Base-by-base conservation (phyloP, 2,797 vertebrate species). In the Dallia pectoralis region DNA sequence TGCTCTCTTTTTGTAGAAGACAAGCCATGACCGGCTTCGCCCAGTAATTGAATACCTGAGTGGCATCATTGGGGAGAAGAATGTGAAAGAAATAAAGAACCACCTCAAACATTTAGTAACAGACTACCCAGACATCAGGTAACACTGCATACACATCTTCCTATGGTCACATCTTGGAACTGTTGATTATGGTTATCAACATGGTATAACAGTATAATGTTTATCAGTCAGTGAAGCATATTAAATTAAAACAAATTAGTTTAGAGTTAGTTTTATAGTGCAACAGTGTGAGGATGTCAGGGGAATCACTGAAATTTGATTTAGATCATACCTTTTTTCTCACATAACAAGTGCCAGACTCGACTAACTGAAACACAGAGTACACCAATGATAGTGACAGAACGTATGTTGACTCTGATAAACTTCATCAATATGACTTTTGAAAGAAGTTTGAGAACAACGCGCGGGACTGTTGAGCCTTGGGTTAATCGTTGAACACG, bases 71-170 rank as follows among this genome's bases (percentile, higher is more conserved):
- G 88, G 88, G 0, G 88, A 93, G 86, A 94, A 81, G 15, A 87
- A 91, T 75, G 93, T 92, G 67, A 72, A 77, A 0, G 84, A 93
- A 70, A 95, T 98, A 71, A 91, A 89, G 81, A 69, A 71, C 0
- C 73, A 93, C 0, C 76, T 97, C 62, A 70, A 86, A 63, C 82
- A 86, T 0, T 74, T 98, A 1, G 83, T 94, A 67, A 18, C 75
- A 16, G 87, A 91, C 76, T 96, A 95, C 77, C 95, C 95, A 0
- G 96, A 98, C 83, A 90, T 96, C 87, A 94, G 94, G 97, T 98
- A 64, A 0, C 75, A 1, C 22, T 22, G n/a, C n/a, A n/a, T n/a
- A 59, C 25, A 25, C 53, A 59, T 59, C 22, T 59, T 59, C 11
- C 22, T 59, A 22, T 27, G 53, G 53, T 59, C 18, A 56, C 19